Evolutionary conservation across 2,113 vertebrate species (phyloP), one percentile per base, ranked within the genome.

Genomic region (Oncorhynchus kisutch): DNA sequence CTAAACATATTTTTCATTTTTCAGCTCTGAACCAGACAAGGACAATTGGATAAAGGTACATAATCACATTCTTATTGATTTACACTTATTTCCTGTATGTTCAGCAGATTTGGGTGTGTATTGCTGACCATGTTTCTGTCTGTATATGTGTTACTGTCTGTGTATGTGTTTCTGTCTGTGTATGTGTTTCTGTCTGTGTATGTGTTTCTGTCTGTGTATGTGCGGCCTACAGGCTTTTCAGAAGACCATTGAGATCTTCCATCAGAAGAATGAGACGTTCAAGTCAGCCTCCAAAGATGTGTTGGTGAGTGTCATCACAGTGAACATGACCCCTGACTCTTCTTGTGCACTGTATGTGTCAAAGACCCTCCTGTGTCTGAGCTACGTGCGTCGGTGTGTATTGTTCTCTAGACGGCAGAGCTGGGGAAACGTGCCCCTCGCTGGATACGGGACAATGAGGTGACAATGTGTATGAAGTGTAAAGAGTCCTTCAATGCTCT

Each of bases 391-490:
- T 74, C 22, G 1, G 0, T 73, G 3, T 69, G 31, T 71, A 45
- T 45, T 11, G 9, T 67, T 72, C 16, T 72, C 12, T 39, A 99
- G 96, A 96, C 94, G 0, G 96, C 95, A 11, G 97, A 98, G 83
- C 93, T 99, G 72, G 98, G 98, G 11, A 97, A 96, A 83, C 94
- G 97, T 7, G 98, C 98, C 0, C 98, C 98, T 0, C 92, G 95
- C 70, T 99, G 98, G 98, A 98, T 99, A 75, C 94, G 98, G 24
- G 98, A 99, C 88, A 99, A 99, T 0, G 97, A 99, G 82, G 98
- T 99, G 71, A 99, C 98, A 0, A 98, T 99, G 96, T 99, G 98
- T 78, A 99, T 99, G 98, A 97, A 96, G 87, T 99, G 98, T 86
- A 95, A 91, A 80, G 98, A 99, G 51, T 66, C 92, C 16, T 99